Evolutionary conservation across 2,888 invertebrate genomes (phyloP), one percentile per base, ranked within the genome.

Genomic region (Dicyrtoma fusca): DNA sequence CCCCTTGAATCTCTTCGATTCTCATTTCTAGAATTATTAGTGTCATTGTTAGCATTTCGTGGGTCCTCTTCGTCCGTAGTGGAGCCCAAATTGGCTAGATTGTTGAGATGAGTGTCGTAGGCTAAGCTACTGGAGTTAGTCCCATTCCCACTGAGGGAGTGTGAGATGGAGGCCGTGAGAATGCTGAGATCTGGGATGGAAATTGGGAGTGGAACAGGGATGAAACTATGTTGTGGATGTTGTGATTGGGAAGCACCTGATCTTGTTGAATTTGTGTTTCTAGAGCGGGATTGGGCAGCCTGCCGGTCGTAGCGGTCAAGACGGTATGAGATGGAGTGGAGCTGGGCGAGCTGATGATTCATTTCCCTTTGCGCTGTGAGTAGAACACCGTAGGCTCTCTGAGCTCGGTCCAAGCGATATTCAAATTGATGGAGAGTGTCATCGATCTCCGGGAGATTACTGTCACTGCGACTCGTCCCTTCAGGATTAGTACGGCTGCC

Each of bases 341-440:
- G 25, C 8, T 66, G 66, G 1, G 23, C 53, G 34, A 66, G 25
- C 66, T 66, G 66, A 11, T 53, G 42, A 34, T 66, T 66, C 66
- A 66, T 66, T 25, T 66, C 66, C 17, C 66, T 21, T n/a, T 66
- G 51, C 8, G 66, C 66, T 3, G 66, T 51, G 10, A 66, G 51
- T 11, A 66, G 23, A n/a, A 42, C 42, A 1, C 42, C 42, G 34
- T 66, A 66, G 1, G 66, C 66, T 17, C 66, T 47, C 13, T 66
- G 66, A 26, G 66, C 66, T 5, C 66, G 51, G 11, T 51, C 66
- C 13, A 66, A 14, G 11, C 66, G 51, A 19, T 51, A 34, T 26
- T 66, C 66, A 23, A 66, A 66, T 19, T 66, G 66, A 17, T 66
- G 51, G 6, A 66, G 53, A 13, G 66, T 23, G 1, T 26, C 53